Evolutionary conservation across 2,797 vertebrate genomes (phyloP).

Genomic region (Epinephelus awoara): DNA sequence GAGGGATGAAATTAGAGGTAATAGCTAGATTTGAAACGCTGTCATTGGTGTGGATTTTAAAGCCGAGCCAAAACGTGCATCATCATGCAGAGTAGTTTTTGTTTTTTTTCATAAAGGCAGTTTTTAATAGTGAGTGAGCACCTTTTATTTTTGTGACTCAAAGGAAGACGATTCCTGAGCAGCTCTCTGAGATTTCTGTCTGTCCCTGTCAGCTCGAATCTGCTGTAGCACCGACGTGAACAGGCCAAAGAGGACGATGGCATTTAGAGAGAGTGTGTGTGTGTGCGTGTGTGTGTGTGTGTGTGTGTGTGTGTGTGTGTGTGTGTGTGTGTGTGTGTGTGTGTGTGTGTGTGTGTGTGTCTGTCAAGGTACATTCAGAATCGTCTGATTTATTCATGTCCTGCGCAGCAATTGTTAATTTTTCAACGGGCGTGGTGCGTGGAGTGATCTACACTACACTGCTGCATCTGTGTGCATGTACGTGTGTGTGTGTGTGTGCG

Average conservation of each 20-base stretch:
- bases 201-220: conserved; percentile 59
- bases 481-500: conserved; percentile 26
- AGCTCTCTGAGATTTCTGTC: conserved; percentile 63
- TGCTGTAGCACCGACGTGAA: conserved; percentile 7
- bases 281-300: neutral
- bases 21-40: neutral
- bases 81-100: neutral
- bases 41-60: neutral
- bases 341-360: conserved; percentile 3
- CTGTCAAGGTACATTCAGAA: conserved; percentile 66
- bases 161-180: conserved; percentile 20
- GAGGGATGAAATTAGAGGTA: conserved; percentile 1
- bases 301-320: neutral
- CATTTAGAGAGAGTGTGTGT: conserved; percentile 25
- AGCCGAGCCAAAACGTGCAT: neutral
- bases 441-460: neutral
- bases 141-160: conserved; percentile 23
- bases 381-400: conserved; percentile 77
- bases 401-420: conserved; percentile 63
- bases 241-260: conserved; percentile 17
- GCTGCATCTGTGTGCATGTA: conserved; percentile 7
- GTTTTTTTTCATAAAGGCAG: neutral
- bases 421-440: conserved; percentile 44
- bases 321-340: neutral
- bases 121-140: neutral